Percentiles rank a stretch among this genome's conserved stretches.
These are phyloP conservation scores for Drosophila picticornis DNA, from an alignment of 2,888 invertebrate species.

Conservation along the genomic window DNA sequence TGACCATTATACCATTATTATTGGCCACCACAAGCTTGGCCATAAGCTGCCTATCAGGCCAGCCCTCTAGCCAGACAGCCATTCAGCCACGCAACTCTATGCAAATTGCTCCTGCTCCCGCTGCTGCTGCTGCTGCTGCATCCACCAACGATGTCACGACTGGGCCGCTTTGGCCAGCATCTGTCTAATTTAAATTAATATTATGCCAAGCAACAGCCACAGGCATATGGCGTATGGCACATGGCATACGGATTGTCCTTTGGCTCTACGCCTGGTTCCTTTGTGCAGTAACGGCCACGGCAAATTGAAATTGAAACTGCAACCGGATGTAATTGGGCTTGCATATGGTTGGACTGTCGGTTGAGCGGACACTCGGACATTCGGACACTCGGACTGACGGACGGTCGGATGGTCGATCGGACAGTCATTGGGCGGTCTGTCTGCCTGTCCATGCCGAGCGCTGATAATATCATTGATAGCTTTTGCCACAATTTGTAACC, in stretches of 20 bases:
- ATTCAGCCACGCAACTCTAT: constrained; percentile 3
- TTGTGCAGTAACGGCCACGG: constrained; percentile 35
- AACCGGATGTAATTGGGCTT: constrained; percentile 81
- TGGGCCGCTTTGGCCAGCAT: constrained; percentile 45
- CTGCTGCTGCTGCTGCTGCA: constrained; percentile 7
- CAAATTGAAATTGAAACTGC: constrained; percentile 81
- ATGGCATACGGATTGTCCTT: constrained; percentile 49
- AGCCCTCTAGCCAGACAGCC: background rate
- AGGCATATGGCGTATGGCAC: constrained; percentile 23
- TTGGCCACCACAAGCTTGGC: constrained; percentile 35
- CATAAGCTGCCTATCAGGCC: constrained; percentile 37
- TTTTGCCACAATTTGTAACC: constrained; percentile 79
- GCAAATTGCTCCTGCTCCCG: constrained; percentile 33
- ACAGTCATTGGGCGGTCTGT: background rate
- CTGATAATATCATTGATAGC: constrained; percentile 80
- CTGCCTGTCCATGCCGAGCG: constrained; percentile 22
- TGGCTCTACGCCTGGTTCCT: constrained; percentile 20
- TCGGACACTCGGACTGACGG: constrained; percentile 19
- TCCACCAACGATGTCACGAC: constrained; percentile 24
- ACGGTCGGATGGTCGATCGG: constrained; percentile 10
- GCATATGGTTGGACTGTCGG: constrained; percentile 61
- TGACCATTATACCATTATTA: constrained; percentile 54
- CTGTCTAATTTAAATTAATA: constrained; percentile 80
- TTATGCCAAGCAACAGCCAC: constrained; percentile 65
- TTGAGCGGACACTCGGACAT: constrained; percentile 12